phyloP scores from a whole-genome alignment of 2,888 invertebrate species.

The Junonia oenone region DNA sequence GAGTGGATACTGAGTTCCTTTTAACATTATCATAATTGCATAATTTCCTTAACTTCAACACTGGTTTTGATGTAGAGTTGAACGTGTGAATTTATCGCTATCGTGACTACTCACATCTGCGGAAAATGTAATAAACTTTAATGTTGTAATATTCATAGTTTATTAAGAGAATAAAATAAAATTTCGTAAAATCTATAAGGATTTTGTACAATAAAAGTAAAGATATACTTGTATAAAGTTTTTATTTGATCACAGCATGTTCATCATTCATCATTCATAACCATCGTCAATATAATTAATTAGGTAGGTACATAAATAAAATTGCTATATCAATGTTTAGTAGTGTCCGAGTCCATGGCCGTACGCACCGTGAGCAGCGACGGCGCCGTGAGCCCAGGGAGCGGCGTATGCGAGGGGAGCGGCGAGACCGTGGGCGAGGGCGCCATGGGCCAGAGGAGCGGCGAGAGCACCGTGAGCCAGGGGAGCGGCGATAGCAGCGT shows the following conservation, averaged over 20 bases:
- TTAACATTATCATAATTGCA: background rate
- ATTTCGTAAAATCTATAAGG: too few species aligned
- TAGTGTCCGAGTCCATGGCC: conserved; percentile 35
- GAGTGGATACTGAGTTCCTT: background rate
- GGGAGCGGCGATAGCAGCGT: conserved; percentile 30
- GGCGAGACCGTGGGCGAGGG: conserved; percentile 44
- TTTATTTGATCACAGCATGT: conserved; percentile 36
- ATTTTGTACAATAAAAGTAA: conserved; percentile 1
- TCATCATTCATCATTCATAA: conserved; percentile 35
- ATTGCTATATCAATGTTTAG: conserved; percentile 31
- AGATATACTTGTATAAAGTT: conserved; percentile 15
- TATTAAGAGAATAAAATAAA: too few species aligned
- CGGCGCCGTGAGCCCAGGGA: conserved; percentile 36
- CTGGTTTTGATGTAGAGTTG: background rate
- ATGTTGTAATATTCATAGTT: too few species aligned
- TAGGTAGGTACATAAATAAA: conserved; percentile 36
- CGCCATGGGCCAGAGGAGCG: conserved; percentile 45
- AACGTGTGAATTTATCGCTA: background rate
- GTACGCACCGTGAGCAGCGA: conserved; percentile 27
- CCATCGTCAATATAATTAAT: conserved; percentile 33
- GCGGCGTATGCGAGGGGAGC: conserved; percentile 49
- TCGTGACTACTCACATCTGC: background rate
- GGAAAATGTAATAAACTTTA: too few species aligned
- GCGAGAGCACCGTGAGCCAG: conserved; percentile 30
- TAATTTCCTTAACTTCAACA: background rate